Conservation (phyloP, 1,140 invertebrate genomes). For the Laodelphax striatellus region DNA sequence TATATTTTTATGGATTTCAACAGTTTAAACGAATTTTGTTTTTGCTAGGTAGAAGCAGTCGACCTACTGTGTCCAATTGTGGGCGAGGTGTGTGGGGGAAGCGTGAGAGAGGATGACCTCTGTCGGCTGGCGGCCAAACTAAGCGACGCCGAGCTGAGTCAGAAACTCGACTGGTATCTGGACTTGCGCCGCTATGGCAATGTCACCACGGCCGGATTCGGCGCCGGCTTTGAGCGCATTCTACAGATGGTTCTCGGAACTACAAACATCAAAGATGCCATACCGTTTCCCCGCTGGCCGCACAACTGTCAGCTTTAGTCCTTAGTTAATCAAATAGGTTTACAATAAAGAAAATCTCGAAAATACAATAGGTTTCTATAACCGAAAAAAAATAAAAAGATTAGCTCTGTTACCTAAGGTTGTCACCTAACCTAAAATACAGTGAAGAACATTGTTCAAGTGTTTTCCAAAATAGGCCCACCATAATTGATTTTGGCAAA, state of each 20-base stretch:
- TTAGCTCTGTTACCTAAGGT: too few species aligned
- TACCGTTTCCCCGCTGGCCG: conserved; percentile 89
- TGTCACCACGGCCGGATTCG: conserved; percentile 84
- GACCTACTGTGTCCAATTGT: conserved; percentile 80
- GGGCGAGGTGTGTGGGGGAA: conserved; percentile 89
- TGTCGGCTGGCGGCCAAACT: conserved; percentile 42
- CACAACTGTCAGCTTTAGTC: conserved; percentile 71
- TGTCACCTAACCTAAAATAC: too few species aligned
- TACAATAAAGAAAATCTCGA: too few species aligned
- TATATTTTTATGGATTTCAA: not conserved
- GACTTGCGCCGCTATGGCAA: conserved; percentile 82
- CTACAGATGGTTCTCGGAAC: conserved; percentile 71
- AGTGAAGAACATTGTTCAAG: too few species aligned
- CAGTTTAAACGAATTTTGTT: not conserved
- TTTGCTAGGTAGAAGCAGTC: conserved; percentile 57
- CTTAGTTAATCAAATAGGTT: too few species aligned
- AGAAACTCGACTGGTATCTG: conserved; percentile 77
- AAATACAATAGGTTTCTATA: too few species aligned
- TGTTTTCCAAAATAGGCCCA: too few species aligned
- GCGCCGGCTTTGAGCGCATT: conserved; percentile 88
- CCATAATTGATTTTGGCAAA: too few species aligned
- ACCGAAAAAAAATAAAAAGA: too few species aligned
- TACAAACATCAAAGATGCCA: conserved; percentile 81
- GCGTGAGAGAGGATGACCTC: conserved; percentile 76
- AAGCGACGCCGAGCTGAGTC: conserved; percentile 21